Evolutionary conservation across 1,140 invertebrate species (phyloP).

Genomic region (Pollicipes pollicipes): DNA sequence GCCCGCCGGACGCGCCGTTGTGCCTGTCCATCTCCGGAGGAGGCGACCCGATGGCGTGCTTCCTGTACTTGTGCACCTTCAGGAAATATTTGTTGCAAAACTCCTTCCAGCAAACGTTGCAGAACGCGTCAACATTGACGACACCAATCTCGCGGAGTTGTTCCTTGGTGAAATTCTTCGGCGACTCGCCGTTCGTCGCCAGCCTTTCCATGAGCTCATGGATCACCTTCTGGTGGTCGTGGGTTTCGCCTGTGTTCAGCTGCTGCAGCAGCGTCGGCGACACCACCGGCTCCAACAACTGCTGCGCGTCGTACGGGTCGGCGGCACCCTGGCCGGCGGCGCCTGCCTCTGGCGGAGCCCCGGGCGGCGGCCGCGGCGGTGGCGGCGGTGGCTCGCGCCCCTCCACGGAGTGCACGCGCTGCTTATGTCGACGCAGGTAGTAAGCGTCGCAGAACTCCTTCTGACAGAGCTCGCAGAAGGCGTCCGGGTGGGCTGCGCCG

Average conservation of each 20-base stretch:
- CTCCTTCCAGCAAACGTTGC: conserved; percentile 85
- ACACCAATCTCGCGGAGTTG: conserved; percentile 54
- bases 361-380: neutral
- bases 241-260: neutral
- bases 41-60: conserved; percentile 48
- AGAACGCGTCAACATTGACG: conserved; percentile 72
- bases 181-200: conserved; percentile 4
- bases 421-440: conserved; percentile 40
- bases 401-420: neutral
- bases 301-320: neutral
- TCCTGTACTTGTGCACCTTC: conserved; percentile 29
- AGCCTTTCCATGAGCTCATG: conserved; percentile 4
- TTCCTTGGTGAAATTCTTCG: conserved; percentile 38
- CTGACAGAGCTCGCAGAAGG: conserved; percentile 83
- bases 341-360: neutral
- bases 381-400: neutral
- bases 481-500: conserved; percentile 49
- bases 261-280: neutral
- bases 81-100: conserved; percentile 90
- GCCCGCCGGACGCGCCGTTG: no score
- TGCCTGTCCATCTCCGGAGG: neutral
- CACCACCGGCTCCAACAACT: neutral
- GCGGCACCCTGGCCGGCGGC: no score
- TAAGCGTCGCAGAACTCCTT: conserved; percentile 93
- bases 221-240: neutral